Evolutionary conservation across 2,888 invertebrate genomes (phyloP), one percentile per base, ranked within the genome.

Genomic region (Mechanitis mazaeus): DNA sequence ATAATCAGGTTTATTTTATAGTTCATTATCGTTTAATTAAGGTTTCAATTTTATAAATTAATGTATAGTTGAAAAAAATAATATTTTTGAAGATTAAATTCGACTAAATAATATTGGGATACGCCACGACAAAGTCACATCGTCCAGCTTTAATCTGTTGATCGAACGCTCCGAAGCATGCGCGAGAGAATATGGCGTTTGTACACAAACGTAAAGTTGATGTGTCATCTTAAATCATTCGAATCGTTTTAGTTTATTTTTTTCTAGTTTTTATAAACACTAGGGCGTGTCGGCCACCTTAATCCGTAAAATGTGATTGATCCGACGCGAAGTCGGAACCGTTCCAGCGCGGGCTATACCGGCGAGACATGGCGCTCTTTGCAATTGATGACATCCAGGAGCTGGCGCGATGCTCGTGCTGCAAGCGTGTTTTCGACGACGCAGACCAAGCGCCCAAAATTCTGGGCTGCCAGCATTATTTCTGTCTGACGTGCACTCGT

Each of bases 391-490:
- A 94, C 84, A 91, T 94, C 80, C 94, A 94, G 85, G 94, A 94
- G 87, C 90, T 94, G 81, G 93, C 94, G 81, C 87, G 93, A 76
- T 94, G 95, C 91, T 93, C 94, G 76, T 93, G 92, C 80, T 94
- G 94, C 91, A 93, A 94, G 85, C 92, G 93, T 81, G 92, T 93
- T 80, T 94, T 94, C 90, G 94, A 94, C 84, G 94, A 94, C 73
- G 89, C 90, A 66, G 94, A 94, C 80, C 93, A 93, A 77, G 91
- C 92, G 77, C 94, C 94, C 66, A 94, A 95, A 82, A 85, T 94
- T 81, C 91, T 95, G 71, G 92, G 93, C 71, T 95, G 95, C 90
- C 93, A 94, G 78, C 95, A 95, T 81, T 93, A 94, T 85, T 94
- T 94, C 84, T 95, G 95, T 81, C 90, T 94, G 81, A 92, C 93